phyloP scores from a whole-genome alignment of 2,888 invertebrate species.

The Punctoribates punctum region DNA sequence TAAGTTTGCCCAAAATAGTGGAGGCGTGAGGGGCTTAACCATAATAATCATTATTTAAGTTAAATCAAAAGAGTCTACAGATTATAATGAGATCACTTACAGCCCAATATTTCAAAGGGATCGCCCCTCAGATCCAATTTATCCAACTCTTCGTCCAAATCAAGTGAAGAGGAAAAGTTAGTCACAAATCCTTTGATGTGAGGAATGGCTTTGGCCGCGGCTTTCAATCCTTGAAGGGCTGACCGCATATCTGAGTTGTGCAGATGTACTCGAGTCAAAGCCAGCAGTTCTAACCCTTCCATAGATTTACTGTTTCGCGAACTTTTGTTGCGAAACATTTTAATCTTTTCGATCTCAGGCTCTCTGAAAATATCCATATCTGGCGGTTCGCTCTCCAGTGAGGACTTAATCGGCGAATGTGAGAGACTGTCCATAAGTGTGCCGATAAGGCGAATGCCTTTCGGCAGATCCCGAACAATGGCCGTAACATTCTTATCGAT shows the following conservation, averaged over 20 bases:
- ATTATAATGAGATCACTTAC: slow-evolving; percentile 37
- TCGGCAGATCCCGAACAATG: slow-evolving; percentile 46
- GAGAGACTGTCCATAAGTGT: slow-evolving; percentile 46
- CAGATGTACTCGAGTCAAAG: slow-evolving; percentile 36
- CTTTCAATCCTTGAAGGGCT: slow-evolving; percentile 36
- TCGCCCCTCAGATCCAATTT: slow-evolving; percentile 38
- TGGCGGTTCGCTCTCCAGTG: slow-evolving; percentile 34
- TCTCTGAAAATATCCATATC: slow-evolving; percentile 11
- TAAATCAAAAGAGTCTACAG: background rate
- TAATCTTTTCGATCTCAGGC: slow-evolving; percentile 1
- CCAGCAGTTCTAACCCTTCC: slow-evolving; percentile 33
- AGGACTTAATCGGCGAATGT: background rate
- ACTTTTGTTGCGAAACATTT: background rate
- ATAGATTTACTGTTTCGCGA: slow-evolving; percentile 30
- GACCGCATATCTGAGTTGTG: slow-evolving; percentile 20
- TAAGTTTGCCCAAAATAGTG: slow-evolving; percentile 47
- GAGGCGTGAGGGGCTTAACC: slow-evolving; percentile 46
- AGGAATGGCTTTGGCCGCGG: slow-evolving; percentile 43
- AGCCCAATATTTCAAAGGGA: slow-evolving; percentile 39
- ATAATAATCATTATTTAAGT: background rate
- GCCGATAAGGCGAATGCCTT: slow-evolving; percentile 46
- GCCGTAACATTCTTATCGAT: slow-evolving; percentile 45
- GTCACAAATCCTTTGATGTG: slow-evolving; percentile 41
- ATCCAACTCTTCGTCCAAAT: slow-evolving; percentile 34
- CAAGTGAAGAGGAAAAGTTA: slow-evolving; percentile 33